Evolutionary conservation across 2,888 invertebrate species (phyloP), one percentile per base, ranked within the genome.

Genomic region (Drosophila macrothrix): DNA sequence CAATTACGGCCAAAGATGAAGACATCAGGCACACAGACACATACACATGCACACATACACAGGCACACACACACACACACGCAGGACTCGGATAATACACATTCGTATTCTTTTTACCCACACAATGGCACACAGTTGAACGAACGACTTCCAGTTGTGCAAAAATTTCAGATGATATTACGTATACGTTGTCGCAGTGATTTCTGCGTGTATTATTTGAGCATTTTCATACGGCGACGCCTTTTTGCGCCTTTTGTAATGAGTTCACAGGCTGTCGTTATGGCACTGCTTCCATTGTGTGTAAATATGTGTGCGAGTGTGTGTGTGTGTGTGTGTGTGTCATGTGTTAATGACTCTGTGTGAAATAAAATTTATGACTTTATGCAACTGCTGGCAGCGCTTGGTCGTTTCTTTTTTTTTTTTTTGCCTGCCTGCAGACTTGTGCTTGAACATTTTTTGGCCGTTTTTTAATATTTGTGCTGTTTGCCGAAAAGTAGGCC

Each of bases 291-390:
- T 50, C 56, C 77, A 70, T 78, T 77, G 61, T 73, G 76, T 75
- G 73, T 75, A 29, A 28, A 46, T 4, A 16, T 46, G 46, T 56
- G 52, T 62, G 54, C 28, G 43, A 41, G 25, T 52, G 41, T 61
- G 60, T 56, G 49, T 56, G 60, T 59, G 62, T 67, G 60, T 69
- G 73, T 66, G 74, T 76, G 67, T 81, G 84, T 89, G 88, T 88
- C 87, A 89, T 83, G 87, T 87, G 87, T 87, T 87, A 87, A 87
- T 87, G 87, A 87, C 90, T 89, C 88, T 89, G 83, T 87, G 87
- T 75, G 89, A 89, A 87, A 87, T 87, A 85, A 89, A 89, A 87
- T 87, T 87, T 87, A 87, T 89, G 87, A 89, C 87, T 87, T 88
- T 87, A 89, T 89, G 88, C 89, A 87, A 88, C 88, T 87, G 89